A percentile compares a stretch with the other conserved stretches of the same genome.
Evolutionary conservation across 2,797 vertebrate genomes (phyloP).

Genomic region (Vultur gryphus): DNA sequence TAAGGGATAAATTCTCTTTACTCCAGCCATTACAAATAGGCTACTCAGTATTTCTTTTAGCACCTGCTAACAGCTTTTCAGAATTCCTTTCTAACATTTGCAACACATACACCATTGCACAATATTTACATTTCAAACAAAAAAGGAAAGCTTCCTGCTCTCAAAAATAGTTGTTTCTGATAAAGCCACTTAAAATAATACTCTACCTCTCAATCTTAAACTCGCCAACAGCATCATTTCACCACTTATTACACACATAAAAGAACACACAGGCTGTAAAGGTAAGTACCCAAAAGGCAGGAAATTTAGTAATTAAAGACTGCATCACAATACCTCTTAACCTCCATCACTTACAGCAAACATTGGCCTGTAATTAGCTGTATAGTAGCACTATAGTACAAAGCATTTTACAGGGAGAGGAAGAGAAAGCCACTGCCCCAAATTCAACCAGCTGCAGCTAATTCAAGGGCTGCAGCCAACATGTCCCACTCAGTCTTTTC

Average conservation of each 20-base stretch:
- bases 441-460: conserved; percentile 41
- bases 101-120: background rate
- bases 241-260: background rate
- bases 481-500: conserved; percentile 32
- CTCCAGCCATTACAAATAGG: background rate
- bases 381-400: background rate
- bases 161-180: background rate
- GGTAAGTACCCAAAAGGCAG: background rate
- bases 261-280: background rate
- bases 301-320: background rate
- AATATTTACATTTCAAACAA: conserved; percentile 27
- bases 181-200: background rate
- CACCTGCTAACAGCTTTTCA: background rate
- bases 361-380: background rate
- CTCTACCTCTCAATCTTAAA: background rate
- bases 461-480: conserved; percentile 27
- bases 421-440: background rate
- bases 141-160: background rate
- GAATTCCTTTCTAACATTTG: background rate
- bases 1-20: background rate
- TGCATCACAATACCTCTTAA: background rate
- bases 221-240: background rate
- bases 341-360: background rate
- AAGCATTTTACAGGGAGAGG: background rate
- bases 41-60: background rate